phyloP scores from a whole-genome alignment of 1,140 invertebrate species.

The Glossosoma conforme region DNA sequence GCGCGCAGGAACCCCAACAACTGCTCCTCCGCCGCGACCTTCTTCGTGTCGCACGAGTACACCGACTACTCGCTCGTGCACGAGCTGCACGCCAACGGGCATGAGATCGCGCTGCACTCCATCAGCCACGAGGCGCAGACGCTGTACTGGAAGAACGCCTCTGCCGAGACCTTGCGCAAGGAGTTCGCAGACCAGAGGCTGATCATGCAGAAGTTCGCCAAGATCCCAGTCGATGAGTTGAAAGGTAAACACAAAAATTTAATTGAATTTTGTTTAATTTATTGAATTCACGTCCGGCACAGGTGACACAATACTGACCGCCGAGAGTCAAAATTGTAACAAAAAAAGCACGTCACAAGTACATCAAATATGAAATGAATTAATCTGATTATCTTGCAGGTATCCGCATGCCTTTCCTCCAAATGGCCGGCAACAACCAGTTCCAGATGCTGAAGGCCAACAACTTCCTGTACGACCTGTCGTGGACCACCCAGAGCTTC shows the following conservation, averaged over 20 bases:
- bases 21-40: constrained; percentile 58
- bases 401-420: constrained; percentile 63
- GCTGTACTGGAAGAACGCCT: constrained; percentile 50
- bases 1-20: constrained; percentile 58
- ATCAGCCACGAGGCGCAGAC: constrained; percentile 48
- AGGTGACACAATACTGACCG: too few relatives aligned
- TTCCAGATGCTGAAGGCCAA: constrained; percentile 47
- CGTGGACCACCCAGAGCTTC: constrained; percentile 55
- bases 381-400: constrained; percentile 36
- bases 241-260: constrained; percentile 7
- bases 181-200: constrained; percentile 56
- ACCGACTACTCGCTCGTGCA: constrained; percentile 62
- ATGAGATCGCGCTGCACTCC: constrained; percentile 67
- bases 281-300: too few relatives aligned
- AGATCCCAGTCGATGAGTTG: constrained; percentile 42
- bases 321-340: too few relatives aligned
- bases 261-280: background rate
- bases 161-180: constrained; percentile 40
- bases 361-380: background rate
- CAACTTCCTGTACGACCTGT: constrained; percentile 58
- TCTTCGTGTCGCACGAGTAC: constrained; percentile 65
- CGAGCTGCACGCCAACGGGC: constrained; percentile 57
- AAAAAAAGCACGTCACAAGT: too few relatives aligned
- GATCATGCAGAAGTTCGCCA: constrained; percentile 52
- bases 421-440: constrained; percentile 58